Evolutionary conservation across 37 sponge, comb jelly and placozoan genomes (phyloP), one percentile per base, ranked within the genome.

Genomic region (Eunapius fragilis): DNA sequence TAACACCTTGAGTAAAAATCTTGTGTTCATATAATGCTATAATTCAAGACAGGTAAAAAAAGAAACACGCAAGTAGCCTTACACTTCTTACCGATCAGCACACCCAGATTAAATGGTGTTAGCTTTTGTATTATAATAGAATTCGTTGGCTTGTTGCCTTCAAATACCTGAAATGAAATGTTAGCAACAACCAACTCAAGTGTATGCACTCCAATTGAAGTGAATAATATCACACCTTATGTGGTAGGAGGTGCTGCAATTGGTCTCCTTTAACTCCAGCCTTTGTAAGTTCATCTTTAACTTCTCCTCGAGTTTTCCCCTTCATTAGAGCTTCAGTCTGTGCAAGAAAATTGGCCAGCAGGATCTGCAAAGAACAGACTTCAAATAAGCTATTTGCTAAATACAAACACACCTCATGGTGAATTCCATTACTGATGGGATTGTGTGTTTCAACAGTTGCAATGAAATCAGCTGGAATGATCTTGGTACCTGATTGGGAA

Each of bases 1-100:
- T 93, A 32, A 94, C 97, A 31, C 99, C 99, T 75, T 98, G 99
- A 37, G 96, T 96, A 83, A 98, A 98, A 36, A 98, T 95, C 97
- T 98, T 98, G 86, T 95, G 95, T 76, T 98, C 99, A 75, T 98
- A 98, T 85, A 98, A 88, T 17, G 97, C 98, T 96, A n/a, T n/a
- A n/a, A n/a, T n/a, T n/a, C n/a, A n/a, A n/a, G n/a, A n/a, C n/a
- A n/a, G n/a, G n/a, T n/a, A n/a, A n/a, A n/a, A n/a, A n/a, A n/a
- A n/a, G n/a, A n/a, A n/a, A n/a, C n/a, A n/a, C n/a, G n/a, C n/a
- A n/a, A n/a, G n/a, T 50, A 81, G 24, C 22, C 11, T 34, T 37
- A 25, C 4, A 35, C 11, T 76, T 41, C 91, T 92, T 31, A 96
- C 96, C 98, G 73, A 98, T 88, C 69, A 98, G 87, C 17, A 82